A percentile compares a stretch with the other conserved stretches of the same genome.
Conservation (phyloP, 2,113 vertebrate species). For the Apteryx mantelli region DNA sequence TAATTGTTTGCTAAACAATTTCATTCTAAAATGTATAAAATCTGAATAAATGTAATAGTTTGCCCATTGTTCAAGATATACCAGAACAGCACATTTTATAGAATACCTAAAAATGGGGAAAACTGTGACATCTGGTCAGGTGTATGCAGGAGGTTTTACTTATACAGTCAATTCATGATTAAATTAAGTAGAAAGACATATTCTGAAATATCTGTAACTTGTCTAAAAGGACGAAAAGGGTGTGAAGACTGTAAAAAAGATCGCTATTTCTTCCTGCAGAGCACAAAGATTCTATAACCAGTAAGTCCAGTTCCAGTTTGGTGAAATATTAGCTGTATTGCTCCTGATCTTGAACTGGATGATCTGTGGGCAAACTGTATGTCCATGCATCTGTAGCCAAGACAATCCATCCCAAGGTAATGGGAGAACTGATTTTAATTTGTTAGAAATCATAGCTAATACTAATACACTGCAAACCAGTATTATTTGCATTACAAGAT, state of each 20-base stretch:
- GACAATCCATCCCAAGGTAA: not conserved
- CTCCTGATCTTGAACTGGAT: not conserved
- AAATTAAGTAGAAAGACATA: not conserved
- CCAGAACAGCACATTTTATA: not conserved
- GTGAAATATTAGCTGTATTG: not conserved
- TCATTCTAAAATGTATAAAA: not conserved
- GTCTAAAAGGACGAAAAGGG: not conserved
- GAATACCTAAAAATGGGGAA: not conserved
- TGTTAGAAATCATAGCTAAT: not conserved
- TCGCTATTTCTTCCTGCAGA: not conserved
- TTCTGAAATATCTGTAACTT: not conserved
- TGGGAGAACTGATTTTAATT: not conserved
- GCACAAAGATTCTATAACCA: not conserved
- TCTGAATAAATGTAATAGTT: not conserved
- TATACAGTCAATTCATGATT: not conserved
- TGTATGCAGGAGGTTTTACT: not conserved
- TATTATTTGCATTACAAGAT: not conserved
- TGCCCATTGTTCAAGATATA: not conserved
- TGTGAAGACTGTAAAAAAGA: not conserved
- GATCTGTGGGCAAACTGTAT: not conserved
- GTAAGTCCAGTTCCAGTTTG: not conserved
- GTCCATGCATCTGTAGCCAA: not conserved
- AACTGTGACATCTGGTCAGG: not conserved
- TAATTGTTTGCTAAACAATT: not conserved
- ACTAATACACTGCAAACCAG: not conserved